A percentile compares a stretch with the other conserved stretches of the same genome.
Evolutionary conservation across 2,797 vertebrate species (phyloP).

Genomic region (Onychomys leucogaster): DNA sequence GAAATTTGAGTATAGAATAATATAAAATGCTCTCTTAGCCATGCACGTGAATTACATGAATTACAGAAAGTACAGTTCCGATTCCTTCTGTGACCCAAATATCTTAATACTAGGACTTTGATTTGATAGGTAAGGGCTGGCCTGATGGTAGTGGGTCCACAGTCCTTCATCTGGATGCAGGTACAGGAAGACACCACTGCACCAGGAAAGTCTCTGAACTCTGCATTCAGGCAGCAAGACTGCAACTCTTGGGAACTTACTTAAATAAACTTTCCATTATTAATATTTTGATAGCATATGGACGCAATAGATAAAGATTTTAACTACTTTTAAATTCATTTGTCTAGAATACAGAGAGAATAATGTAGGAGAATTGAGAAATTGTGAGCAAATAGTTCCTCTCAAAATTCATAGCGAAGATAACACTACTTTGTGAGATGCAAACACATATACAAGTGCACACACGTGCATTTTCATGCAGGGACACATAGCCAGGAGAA

Average conservation of each 20-base stretch:
- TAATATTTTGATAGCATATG: neutral
- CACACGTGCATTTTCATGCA: neutral
- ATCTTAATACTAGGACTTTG: neutral
- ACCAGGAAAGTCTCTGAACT: neutral
- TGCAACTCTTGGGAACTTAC: neutral
- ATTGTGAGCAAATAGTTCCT: conserved; percentile 2
- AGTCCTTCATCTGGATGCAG: neutral
- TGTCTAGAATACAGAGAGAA: neutral
- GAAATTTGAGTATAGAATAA: neutral
- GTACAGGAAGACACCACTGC: neutral
- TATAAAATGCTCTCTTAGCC: neutral
- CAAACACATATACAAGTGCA: neutral
- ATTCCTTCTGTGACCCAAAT: neutral
- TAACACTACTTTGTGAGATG: neutral
- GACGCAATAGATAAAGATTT: neutral
- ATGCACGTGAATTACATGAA: neutral
- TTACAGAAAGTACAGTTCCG: neutral
- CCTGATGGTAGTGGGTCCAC: neutral
- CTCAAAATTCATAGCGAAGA: neutral
- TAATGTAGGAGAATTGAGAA: neutral
- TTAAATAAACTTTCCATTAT: neutral
- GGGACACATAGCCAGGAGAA: neutral
- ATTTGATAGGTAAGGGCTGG: neutral
- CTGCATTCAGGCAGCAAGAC: neutral
- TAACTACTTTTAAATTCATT: neutral